These are phyloP conservation scores for Gerris lacustris DNA, from an alignment of 2,888 invertebrate genomes.

Conservation along the genomic window DNA sequence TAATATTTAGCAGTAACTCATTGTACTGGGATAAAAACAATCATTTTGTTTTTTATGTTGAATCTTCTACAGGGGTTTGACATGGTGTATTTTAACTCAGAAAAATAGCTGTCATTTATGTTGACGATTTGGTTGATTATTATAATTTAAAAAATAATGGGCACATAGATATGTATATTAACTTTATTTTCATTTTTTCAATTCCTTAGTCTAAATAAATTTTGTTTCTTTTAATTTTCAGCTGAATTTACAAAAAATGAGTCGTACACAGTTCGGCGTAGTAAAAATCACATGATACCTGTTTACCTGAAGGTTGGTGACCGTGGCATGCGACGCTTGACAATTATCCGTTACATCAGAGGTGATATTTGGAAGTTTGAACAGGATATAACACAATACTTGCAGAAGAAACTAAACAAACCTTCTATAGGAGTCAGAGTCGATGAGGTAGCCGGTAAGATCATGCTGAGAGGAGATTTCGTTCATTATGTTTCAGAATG, in stretches of 20 bases:
- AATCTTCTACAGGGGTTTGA: too few species aligned
- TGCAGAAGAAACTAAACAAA: conserved; percentile 40
- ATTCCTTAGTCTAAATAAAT: too few species aligned
- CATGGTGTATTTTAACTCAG: too few species aligned
- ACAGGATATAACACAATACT: conserved; percentile 49
- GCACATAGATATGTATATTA: too few species aligned
- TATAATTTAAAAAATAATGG: too few species aligned
- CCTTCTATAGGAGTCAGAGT: conserved; percentile 49
- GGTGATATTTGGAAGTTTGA: conserved; percentile 78
- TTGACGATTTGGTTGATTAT: too few species aligned
- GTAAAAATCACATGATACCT: conserved; percentile 70
- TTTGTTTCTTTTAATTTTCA: conserved; percentile 4
- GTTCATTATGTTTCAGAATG: conserved; percentile 55
- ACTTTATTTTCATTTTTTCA: too few species aligned
- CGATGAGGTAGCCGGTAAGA: conserved; percentile 58
- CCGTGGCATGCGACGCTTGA: conserved; percentile 52
- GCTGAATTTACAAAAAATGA: conserved; percentile 35
- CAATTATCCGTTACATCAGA: conserved; percentile 55
- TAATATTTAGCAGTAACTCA: too few species aligned
- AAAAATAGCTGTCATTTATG: too few species aligned
- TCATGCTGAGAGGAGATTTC: conserved; percentile 63
- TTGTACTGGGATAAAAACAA: too few species aligned
- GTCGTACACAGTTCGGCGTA: conserved; percentile 61
- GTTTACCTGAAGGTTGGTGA: conserved; percentile 53
- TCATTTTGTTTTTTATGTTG: too few species aligned